Evolutionary conservation across 2,797 vertebrate species (phyloP).

Genomic region (Crenuchus spilurus): DNA sequence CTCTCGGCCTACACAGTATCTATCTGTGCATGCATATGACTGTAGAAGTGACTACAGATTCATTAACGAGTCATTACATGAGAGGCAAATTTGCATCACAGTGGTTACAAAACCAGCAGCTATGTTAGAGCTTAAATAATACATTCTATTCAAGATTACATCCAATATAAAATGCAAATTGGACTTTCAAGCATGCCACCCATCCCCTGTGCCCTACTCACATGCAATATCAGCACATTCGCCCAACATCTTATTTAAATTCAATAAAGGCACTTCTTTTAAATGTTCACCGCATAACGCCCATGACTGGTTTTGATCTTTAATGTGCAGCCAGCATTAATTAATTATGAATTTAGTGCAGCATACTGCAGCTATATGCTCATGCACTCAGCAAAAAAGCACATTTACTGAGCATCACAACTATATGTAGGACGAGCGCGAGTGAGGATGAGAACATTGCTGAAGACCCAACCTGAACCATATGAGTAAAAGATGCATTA

Average conservation of each 20-base stretch:
- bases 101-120: not conserved
- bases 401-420: not conserved
- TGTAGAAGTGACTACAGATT: not conserved
- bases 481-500: not conserved
- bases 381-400: not conserved
- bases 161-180: constrained; percentile 16
- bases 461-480: not conserved
- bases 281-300: constrained; percentile 5
- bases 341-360: constrained; percentile 42
- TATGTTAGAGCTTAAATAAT: not conserved
- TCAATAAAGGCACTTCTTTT: not conserved
- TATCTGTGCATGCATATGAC: not conserved
- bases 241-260: constrained; percentile 10
- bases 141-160: constrained; percentile 7
- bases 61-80: not conserved
- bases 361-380: constrained; percentile 18
- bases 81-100: not conserved
- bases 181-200: not conserved
- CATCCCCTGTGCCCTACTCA: not conserved
- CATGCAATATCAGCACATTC: constrained; percentile 6
- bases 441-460: not conserved
- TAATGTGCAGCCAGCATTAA: constrained; percentile 21
- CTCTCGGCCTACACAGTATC: not conserved
- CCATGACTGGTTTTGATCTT: constrained; percentile 45
- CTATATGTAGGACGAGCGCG: not conserved